Evolutionary conservation across 2,113 vertebrate species (phyloP).

Genomic region (Neolamprologus sp.): DNA sequence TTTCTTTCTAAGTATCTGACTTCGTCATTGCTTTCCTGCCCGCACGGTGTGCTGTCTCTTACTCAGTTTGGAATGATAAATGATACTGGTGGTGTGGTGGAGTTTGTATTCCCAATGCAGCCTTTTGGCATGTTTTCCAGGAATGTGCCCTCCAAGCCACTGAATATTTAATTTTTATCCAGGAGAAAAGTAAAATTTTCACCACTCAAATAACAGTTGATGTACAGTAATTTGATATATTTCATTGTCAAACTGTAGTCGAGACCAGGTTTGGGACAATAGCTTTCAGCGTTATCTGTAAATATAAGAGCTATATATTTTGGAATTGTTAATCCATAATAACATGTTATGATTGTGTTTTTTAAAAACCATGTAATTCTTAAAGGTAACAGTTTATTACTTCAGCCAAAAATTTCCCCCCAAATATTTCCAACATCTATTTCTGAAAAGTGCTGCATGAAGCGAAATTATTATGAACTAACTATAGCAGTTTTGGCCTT

Average conservation of each 20-base stretch:
- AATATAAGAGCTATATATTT: neutral
- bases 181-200: neutral
- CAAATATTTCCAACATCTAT: neutral
- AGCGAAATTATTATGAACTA: neutral
- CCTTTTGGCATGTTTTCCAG: neutral
- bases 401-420: neutral
- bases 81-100: neutral
- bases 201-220: neutral
- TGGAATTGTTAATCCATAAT: neutral
- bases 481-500: neutral
- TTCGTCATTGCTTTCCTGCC: neutral
- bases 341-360: neutral
- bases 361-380: neutral
- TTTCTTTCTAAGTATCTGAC: neutral
- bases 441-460: neutral
- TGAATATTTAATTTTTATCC: neutral
- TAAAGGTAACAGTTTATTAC: neutral
- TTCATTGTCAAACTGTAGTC: neutral
- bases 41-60: neutral
- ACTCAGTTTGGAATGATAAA: neutral
- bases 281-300: neutral
- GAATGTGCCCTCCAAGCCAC: neutral
- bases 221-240: neutral
- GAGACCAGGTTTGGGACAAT: neutral
- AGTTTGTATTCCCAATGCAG: neutral